Evolutionary conservation across 2,888 invertebrate genomes (phyloP).

Genomic region (Pammene aurita): DNA sequence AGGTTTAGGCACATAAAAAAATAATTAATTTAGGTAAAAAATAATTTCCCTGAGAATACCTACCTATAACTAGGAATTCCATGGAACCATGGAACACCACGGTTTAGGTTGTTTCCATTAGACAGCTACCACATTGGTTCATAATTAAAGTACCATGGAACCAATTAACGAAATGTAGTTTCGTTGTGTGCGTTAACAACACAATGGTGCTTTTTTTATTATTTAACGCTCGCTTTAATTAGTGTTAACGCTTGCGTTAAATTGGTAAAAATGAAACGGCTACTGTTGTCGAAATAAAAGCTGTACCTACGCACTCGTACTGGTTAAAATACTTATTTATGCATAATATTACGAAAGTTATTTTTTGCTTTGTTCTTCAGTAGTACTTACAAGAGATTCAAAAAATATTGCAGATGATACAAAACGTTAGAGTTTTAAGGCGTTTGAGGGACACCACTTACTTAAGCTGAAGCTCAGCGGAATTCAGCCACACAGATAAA

Average conservation of each 20-base stretch:
- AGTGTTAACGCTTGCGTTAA: constrained; percentile 65
- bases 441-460: too few relatives aligned
- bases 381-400: background rate
- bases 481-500: too few relatives aligned
- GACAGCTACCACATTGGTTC: constrained; percentile 55
- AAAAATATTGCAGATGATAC: too few relatives aligned
- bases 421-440: too few relatives aligned
- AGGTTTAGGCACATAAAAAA: too few relatives aligned
- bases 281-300: constrained; percentile 35
- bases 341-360: background rate
- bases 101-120: constrained; percentile 52
- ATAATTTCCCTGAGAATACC: background rate
- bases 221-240: constrained; percentile 68
- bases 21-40: too few relatives aligned
- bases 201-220: constrained; percentile 71
- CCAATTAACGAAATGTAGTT: constrained; percentile 79
- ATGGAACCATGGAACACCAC: constrained; percentile 9
- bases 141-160: constrained; percentile 73
- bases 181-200: constrained; percentile 57
- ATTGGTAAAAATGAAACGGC: constrained; percentile 43
- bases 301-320: background rate
- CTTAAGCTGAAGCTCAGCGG: too few relatives aligned
- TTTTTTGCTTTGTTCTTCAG: background rate
- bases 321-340: background rate
- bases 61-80: background rate